phyloP scores from a whole-genome alignment of 2,113 vertebrate genomes.

The Gorsachius goisagi region DNA sequence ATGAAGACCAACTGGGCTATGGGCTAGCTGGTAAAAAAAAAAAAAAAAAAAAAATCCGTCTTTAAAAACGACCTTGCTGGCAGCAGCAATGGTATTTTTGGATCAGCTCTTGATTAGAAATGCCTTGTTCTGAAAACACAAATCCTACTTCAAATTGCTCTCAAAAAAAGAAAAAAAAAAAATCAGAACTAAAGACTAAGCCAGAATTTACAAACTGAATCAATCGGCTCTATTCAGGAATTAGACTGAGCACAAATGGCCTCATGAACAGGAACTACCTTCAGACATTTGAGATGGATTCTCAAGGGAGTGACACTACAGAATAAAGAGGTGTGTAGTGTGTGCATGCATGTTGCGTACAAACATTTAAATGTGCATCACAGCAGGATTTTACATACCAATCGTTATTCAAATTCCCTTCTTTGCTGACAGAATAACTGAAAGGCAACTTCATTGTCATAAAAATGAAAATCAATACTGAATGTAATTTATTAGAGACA shows the following conservation, averaged over 20 bases:
- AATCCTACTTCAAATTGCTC: not conserved
- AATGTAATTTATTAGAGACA: not conserved
- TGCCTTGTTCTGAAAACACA: not conserved
- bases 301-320: not conserved
- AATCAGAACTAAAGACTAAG: not conserved
- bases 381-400: not conserved
- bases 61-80: not conserved
- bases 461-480: not conserved
- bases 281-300: not conserved
- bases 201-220: not conserved
- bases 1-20: not conserved
- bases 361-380: not conserved
- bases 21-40: not conserved
- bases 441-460: not conserved
- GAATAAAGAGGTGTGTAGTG: fast-evolving
- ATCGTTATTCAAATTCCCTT: not conserved
- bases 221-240: not conserved
- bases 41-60: too few relatives aligned
- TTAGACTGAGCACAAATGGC: not conserved
- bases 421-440: not conserved
- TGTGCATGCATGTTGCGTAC: too few relatives aligned
- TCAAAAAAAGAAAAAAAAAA: not conserved
- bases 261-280: not conserved
- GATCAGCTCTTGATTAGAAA: not conserved
- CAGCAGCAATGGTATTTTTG: not conserved